Evolutionary conservation across 2,797 vertebrate genomes (phyloP).

Genomic region (Graptemys geographica): DNA sequence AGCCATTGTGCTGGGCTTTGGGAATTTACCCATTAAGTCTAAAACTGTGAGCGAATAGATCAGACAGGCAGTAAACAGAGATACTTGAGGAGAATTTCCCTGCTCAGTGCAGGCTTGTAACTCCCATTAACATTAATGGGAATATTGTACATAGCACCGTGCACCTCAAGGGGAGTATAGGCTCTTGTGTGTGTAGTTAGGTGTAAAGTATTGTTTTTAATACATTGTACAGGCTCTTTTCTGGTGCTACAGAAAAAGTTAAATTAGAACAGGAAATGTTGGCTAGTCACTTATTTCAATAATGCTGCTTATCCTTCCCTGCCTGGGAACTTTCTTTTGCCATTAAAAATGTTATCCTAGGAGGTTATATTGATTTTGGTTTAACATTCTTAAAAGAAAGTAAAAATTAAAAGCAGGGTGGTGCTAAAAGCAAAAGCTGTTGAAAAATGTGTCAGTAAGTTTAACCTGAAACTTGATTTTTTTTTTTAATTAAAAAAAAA

Average conservation of each 20-base stretch:
- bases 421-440: background rate
- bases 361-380: background rate
- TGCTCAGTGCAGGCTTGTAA: slow-evolving; percentile 57
- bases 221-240: slow-evolving; percentile 57
- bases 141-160: slow-evolving; percentile 45
- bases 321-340: background rate
- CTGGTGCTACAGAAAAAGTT: slow-evolving; percentile 34
- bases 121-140: slow-evolving; percentile 68
- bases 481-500: background rate
- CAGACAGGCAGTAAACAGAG: slow-evolving; percentile 53
- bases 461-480: background rate
- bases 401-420: slow-evolving; percentile 2
- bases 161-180: slow-evolving; percentile 50
- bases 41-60: slow-evolving; percentile 17
- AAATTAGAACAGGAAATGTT: background rate
- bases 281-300: background rate
- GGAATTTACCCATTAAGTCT: slow-evolving; percentile 9
- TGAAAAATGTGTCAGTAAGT: background rate
- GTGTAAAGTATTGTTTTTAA: slow-evolving; percentile 70
- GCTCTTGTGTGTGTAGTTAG: slow-evolving; percentile 61
- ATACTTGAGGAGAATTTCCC: slow-evolving; percentile 64
- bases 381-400: background rate
- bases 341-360: background rate
- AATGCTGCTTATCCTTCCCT: background rate
- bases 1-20: background rate